Base-by-base conservation (phyloP, 2,888 invertebrate genomes). In the Druceiella hillmani region DNA sequence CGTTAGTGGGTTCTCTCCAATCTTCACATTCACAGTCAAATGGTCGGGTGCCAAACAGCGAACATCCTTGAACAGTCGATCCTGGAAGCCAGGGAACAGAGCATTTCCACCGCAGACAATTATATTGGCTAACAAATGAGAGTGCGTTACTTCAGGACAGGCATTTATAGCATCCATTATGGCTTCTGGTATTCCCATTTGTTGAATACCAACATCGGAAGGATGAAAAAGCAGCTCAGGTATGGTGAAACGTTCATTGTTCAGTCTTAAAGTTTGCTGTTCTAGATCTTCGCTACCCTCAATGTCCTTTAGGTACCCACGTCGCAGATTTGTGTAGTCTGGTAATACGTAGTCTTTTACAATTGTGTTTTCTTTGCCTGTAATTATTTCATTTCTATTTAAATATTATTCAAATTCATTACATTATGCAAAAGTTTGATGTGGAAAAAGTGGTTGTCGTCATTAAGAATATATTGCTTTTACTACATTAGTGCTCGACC, bases 211-310 rank as follows among this genome's bases (percentile, higher is more conserved):
- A 22, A 98, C 85, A 59, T 98, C 95, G 2, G 90, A 88, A 0
- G 99, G 99, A 56, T 87, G 80, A 57, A 99, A 97, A 3, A 99
- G 64, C 2, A 98, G 69, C 65, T 99, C 99, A 0, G 99, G 98
- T 30, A 98, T 86, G 0, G 88, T 77, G 59, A 99, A 97, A 31
- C 98, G 67, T 64, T 99, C 99, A 55, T 93, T 95, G 62, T 88
- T 92, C 52, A 99, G 66, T 25, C 87, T 67, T 24, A 99, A 72
- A 11, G 86, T 81, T 74, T 95, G 88, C 50, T 81, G 79, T 49
- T 81, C 81, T 2, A 70, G 49, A 7, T 72, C 70, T 45, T 70
- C 66, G 4, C 64, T 61, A 0, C 67, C 59, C 3, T 69, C 56
- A 2, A 64, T 47, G 12, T 69, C 65, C 10, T 66, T 52, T 1